Base-by-base conservation (phyloP, 2,113 vertebrate species). In the Coptodon bakossiorum region DNA sequence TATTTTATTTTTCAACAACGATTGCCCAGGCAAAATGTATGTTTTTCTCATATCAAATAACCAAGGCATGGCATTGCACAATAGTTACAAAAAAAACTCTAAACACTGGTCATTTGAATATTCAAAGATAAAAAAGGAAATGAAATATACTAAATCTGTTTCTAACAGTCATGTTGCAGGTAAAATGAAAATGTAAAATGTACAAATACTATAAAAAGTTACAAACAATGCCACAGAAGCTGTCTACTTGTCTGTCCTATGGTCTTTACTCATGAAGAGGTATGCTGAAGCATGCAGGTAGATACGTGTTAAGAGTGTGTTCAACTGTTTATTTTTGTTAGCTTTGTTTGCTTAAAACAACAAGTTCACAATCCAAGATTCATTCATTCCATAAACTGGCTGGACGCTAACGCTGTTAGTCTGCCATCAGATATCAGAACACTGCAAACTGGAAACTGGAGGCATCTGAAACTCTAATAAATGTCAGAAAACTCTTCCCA, bases 221-320 rank as follows among this genome's bases (percentile, higher is more conserved):
- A 97, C 96, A 98, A 98, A 94, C 97, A 97, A 76, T 50, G 71
- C 96, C 97, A 98, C 97, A 97, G 96, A 97, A 97, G 97, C 95
- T 97, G 82, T 89, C 82, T 89, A 92, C 85, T 96, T 97, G 83
- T 92, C 88, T 95, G 94, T 93, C 68, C 54, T 97, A 98, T 97
- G 98, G 97, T 97, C 96, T 95, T 97, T 97, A 97, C 97, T 97
- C 97, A 96, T 97, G 96, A 97, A 98, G 97, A 98, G 98, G 98
- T 98, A 98, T 97, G 97, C 97, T 96, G 97, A 97, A 97, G 97
- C 97, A 96, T 98, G 97, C 97, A 98, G 98, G 97, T 98, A 98
- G 98, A 98, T 98, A 97, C 96, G 97, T 50, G 43, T 78, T 50
- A 29, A 29, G 27, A 17, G 68, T 50, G 24, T 76, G 16, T 76